Percentiles rank a stretch among this genome's conserved stretches.
These are phyloP conservation scores for Ctenosaura bakeri DNA, from an alignment of 2,797 vertebrate genomes.

Conservation along the genomic window DNA sequence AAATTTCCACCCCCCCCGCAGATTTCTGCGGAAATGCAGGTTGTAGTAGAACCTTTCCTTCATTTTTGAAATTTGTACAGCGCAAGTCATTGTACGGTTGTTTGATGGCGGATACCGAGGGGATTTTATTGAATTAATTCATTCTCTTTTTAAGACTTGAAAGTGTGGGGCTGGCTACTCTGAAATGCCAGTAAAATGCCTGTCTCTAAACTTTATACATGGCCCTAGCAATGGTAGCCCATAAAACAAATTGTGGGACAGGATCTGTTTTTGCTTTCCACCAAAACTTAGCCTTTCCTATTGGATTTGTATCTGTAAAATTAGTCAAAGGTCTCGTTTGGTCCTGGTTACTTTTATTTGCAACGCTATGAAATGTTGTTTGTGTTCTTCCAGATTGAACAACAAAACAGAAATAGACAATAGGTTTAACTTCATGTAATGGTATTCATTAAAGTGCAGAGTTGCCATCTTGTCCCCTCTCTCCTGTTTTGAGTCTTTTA, in stretches of 20 bases:
- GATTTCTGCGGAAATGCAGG: background rate
- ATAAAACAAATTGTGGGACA: background rate
- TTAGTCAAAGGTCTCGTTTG: background rate
- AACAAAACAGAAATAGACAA: background rate
- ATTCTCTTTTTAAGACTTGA: background rate
- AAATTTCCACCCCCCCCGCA: too few species aligned
- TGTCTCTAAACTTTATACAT: background rate
- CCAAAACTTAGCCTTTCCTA: background rate
- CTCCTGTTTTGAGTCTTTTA: background rate
- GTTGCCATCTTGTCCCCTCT: background rate
- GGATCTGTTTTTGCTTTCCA: background rate
- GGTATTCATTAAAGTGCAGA: background rate
- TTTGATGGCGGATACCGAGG: background rate
- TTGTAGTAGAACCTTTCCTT: too few species aligned
- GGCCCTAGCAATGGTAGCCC: too few species aligned
- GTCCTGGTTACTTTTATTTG: background rate
- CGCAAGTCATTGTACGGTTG: background rate
- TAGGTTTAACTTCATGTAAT: background rate
- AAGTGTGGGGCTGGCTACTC: background rate
- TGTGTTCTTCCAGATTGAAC: background rate
- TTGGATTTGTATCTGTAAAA: background rate
- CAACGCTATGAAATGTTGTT: background rate
- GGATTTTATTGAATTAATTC: background rate
- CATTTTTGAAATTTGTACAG: background rate
- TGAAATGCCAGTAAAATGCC: background rate